Conservation (phyloP, 2,113 vertebrate genomes). For the Gobio gobio region DNA sequence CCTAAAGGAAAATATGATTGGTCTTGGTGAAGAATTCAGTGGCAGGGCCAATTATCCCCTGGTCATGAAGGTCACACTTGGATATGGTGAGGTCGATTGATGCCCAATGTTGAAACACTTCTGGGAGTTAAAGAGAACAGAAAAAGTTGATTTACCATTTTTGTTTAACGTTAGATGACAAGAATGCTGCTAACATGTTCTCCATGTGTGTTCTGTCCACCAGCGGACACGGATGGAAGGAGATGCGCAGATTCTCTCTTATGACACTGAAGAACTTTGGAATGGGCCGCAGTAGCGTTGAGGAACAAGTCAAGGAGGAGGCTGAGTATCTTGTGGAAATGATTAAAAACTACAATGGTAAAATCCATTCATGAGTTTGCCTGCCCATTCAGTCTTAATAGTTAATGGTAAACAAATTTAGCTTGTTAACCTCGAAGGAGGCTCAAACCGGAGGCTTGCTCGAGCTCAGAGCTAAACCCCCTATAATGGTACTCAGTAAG, state of each 20-base stretch:
- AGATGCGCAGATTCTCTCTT: slow-evolving; percentile 70
- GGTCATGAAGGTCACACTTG: slow-evolving; percentile 44
- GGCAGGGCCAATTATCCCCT: slow-evolving; percentile 54
- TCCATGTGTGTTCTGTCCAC: slow-evolving; percentile 47
- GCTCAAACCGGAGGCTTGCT: too few relatives aligned
- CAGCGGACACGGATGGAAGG: slow-evolving; percentile 70
- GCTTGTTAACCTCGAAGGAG: too few relatives aligned
- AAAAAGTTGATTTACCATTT: too few relatives aligned
- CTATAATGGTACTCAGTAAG: too few relatives aligned
- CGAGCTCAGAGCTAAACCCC: too few relatives aligned
- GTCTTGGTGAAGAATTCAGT: slow-evolving; percentile 61
- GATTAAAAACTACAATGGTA: slow-evolving; percentile 53
- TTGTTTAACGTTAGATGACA: too few relatives aligned
- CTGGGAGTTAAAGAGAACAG: too few relatives aligned
- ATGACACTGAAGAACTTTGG: slow-evolving; percentile 73
- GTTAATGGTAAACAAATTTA: neutral
- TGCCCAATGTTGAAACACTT: too few relatives aligned
- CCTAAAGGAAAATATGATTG: slow-evolving; percentile 59
- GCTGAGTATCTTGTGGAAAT: slow-evolving; percentile 67
- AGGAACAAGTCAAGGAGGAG: slow-evolving; percentile 74
- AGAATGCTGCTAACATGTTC: neutral
- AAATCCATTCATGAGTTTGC: neutral
- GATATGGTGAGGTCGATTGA: slow-evolving; percentile 57
- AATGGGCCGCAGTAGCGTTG: slow-evolving; percentile 75
- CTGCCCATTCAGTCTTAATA: neutral